Conservation (phyloP, 2,113 vertebrate genomes). For the Empidonax alnorum region DNA sequence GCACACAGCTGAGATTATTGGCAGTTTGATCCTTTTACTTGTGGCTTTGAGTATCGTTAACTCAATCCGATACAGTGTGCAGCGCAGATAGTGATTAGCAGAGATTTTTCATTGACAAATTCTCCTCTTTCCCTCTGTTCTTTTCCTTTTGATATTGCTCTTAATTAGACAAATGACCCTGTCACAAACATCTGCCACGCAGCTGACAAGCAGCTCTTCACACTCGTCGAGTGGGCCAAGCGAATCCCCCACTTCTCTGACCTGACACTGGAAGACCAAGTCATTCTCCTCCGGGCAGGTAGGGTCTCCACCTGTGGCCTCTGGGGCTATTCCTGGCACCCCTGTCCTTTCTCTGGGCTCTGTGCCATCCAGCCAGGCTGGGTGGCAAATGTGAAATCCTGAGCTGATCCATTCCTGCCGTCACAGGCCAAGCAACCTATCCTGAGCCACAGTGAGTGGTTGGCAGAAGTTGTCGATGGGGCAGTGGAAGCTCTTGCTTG, state of each 20-base stretch:
- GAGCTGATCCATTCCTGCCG: background rate
- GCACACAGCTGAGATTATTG: background rate
- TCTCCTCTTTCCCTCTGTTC: background rate
- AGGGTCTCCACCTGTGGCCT: background rate
- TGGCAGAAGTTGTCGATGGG: background rate
- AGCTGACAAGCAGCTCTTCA: conserved; percentile 96
- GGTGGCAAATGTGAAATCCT: background rate
- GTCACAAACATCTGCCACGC: conserved; percentile 97
- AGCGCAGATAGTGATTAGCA: background rate
- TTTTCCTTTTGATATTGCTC: background rate
- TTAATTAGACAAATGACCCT: conserved; percentile 88
- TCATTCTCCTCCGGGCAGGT: conserved; percentile 95
- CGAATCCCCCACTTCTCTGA: conserved; percentile 94
- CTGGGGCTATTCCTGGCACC: background rate
- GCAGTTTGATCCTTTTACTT: background rate
- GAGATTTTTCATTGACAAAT: background rate
- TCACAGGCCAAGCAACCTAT: accelerated
- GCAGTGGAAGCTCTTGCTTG: background rate
- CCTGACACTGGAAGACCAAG: conserved; percentile 91
- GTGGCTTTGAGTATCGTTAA: background rate
- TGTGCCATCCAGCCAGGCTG: background rate
- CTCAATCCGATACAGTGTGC: accelerated
- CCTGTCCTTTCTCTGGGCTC: background rate
- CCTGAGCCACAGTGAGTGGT: accelerated
- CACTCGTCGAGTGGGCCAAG: conserved; percentile 95